These are phyloP conservation scores for Meles meles DNA, from an alignment of 2,113 vertebrate genomes.

Conservation along the genomic window DNA sequence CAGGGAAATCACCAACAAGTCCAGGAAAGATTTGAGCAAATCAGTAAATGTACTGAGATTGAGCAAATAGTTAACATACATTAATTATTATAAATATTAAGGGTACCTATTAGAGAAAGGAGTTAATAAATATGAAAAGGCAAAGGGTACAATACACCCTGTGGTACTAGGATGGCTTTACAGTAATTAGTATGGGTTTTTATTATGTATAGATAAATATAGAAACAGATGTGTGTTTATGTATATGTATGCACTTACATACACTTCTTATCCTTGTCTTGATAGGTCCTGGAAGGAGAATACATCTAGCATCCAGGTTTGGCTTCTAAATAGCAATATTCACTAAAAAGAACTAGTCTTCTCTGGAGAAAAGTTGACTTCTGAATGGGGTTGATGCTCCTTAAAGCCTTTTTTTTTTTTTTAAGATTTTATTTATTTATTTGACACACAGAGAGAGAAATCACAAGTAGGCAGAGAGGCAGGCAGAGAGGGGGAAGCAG, in stretches of 20 bases:
- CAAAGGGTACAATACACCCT: neutral
- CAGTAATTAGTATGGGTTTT: neutral
- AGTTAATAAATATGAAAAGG: neutral
- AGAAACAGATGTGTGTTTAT: neutral
- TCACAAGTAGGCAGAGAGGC: no score
- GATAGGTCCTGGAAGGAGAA: neutral
- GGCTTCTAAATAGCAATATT: constrained; percentile 8
- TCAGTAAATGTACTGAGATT: neutral
- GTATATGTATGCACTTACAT: neutral
- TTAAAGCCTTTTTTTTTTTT: neutral
- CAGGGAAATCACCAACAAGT: neutral
- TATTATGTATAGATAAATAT: neutral
- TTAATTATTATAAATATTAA: neutral
- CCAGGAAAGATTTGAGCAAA: neutral
- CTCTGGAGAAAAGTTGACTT: neutral
- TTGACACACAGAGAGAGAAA: no score
- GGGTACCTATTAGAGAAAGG: neutral
- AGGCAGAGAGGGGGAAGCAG: no score
- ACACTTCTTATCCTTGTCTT: neutral
- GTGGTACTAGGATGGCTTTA: neutral
- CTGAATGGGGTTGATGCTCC: neutral
- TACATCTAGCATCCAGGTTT: neutral
- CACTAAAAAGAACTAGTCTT: neutral
- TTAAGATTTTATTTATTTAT: no score
- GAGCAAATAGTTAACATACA: neutral